Conservation (phyloP, 2,888 invertebrate genomes). For the Tenthredo livida region DNA sequence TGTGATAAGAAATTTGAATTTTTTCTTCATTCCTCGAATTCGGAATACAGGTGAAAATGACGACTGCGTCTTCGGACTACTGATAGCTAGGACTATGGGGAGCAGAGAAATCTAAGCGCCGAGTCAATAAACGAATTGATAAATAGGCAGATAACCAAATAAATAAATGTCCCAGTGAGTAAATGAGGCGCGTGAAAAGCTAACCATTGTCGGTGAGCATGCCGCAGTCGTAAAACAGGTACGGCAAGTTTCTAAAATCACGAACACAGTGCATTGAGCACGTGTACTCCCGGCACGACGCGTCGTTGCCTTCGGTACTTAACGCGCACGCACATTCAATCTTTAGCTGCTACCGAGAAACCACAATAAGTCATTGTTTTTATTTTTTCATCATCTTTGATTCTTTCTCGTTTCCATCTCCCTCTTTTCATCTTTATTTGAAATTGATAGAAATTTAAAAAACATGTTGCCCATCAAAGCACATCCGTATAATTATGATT, state of each 20-base stretch:
- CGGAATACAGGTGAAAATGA: not conserved
- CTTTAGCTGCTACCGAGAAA: conserved; percentile 35
- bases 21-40: not conserved
- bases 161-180: conserved; percentile 17
- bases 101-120: conserved; percentile 4
- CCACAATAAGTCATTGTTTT: conserved; percentile 5
- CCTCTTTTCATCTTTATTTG: not conserved
- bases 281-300: conserved; percentile 22
- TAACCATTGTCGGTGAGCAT: conserved; percentile 67
- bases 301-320: conserved; percentile 25
- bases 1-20: not conserved
- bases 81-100: not conserved
- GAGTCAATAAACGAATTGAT: conserved; percentile 10
- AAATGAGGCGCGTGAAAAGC: conserved; percentile 15
- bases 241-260: conserved; percentile 64
- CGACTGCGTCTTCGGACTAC: not conserved
- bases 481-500: conserved; percentile 2
- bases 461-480: not conserved
- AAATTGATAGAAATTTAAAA: not conserved
- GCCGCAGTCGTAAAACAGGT: conserved; percentile 66
- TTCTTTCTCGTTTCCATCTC: not conserved
- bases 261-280: conserved; percentile 48
- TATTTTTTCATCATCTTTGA: not conserved
- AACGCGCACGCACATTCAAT: conserved; percentile 46
- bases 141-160: conserved; percentile 26